A percentile compares a stretch with the other conserved stretches of the same genome.
Evolutionary conservation across 2,113 vertebrate genomes (phyloP).

Genomic region (Gulo gulo): DNA sequence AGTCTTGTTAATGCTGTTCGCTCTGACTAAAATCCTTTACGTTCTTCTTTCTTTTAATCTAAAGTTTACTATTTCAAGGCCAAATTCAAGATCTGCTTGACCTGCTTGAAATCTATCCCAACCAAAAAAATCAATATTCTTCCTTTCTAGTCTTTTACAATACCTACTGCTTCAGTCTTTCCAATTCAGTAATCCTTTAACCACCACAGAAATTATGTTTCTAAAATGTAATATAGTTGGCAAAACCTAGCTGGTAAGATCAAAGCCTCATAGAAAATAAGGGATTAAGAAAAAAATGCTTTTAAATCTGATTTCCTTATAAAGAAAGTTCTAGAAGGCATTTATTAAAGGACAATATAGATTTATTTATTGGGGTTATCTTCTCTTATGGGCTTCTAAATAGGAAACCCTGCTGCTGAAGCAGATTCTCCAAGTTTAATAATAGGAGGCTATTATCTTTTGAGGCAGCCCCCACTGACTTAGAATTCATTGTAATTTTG

Average conservation of each 20-base stretch:
- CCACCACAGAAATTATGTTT: slow-evolving; percentile 25
- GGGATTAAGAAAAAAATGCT: neutral
- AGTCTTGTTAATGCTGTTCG: neutral
- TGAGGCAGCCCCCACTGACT: neutral
- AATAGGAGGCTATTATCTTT: neutral
- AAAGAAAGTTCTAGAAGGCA: slow-evolving; percentile 18
- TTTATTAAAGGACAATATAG: neutral
- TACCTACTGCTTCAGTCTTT: neutral
- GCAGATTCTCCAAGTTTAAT: neutral
- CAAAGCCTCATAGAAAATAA: slow-evolving; percentile 22
- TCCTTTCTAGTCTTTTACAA: neutral
- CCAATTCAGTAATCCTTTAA: neutral
- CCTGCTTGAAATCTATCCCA: neutral
- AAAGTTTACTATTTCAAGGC: neutral
- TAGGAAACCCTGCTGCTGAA: neutral
- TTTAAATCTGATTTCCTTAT: slow-evolving; percentile 14
- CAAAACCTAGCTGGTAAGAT: slow-evolving; percentile 29
- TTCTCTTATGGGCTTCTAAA: neutral
- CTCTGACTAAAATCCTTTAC: neutral
- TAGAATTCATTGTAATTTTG: neutral
- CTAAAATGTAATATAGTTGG: slow-evolving; percentile 20
- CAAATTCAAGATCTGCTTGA: slow-evolving; percentile 5
- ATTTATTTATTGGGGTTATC: neutral
- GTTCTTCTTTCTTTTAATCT: slow-evolving; percentile 4
- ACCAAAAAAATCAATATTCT: neutral